Percentiles rank a stretch among this genome's conserved stretches.
Conservation (phyloP, 2,797 vertebrate species). For the Sebastes minor region DNA sequence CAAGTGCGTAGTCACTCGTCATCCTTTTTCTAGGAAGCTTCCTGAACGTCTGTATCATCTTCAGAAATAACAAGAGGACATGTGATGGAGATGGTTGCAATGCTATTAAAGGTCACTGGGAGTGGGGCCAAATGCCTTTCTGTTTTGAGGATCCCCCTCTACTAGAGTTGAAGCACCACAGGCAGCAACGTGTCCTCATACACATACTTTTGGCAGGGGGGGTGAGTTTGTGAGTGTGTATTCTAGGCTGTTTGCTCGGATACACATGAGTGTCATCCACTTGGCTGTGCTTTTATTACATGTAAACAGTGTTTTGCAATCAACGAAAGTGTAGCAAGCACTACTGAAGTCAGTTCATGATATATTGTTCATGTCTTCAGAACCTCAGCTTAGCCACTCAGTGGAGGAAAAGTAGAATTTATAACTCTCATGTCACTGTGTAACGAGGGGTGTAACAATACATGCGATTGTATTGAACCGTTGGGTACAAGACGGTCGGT, state of each 20-base stretch:
- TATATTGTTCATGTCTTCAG: not conserved
- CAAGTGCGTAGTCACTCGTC: not conserved
- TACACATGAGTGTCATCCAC: slow-evolving; percentile 14
- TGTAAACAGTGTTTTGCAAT: slow-evolving; percentile 60
- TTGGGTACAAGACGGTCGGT: not conserved
- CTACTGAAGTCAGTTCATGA: not conserved
- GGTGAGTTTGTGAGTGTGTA: slow-evolving; percentile 28
- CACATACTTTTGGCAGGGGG: slow-evolving; percentile 55
- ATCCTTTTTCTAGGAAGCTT: slow-evolving; percentile 42
- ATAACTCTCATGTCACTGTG: not conserved
- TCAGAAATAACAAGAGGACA: slow-evolving; percentile 51
- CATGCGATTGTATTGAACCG: not conserved
- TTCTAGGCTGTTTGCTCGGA: slow-evolving; percentile 39
- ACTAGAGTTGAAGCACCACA: slow-evolving; percentile 27
- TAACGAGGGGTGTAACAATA: not conserved
- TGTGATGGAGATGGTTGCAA: slow-evolving; percentile 47
- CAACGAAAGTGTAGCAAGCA: not conserved
- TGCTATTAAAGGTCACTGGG: slow-evolving; percentile 68
- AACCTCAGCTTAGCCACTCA: not conserved
- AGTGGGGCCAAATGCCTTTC: slow-evolving; percentile 70
- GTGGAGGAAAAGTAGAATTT: not conserved
- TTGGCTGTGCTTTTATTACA: slow-evolving; percentile 7
- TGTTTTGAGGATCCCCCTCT: slow-evolving; percentile 66
- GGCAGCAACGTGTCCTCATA: slow-evolving; percentile 43
- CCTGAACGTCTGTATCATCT: slow-evolving; percentile 15